Evolutionary conservation across 2,888 invertebrate species (phyloP).

Genomic region (Tupiocoris notatus): DNA sequence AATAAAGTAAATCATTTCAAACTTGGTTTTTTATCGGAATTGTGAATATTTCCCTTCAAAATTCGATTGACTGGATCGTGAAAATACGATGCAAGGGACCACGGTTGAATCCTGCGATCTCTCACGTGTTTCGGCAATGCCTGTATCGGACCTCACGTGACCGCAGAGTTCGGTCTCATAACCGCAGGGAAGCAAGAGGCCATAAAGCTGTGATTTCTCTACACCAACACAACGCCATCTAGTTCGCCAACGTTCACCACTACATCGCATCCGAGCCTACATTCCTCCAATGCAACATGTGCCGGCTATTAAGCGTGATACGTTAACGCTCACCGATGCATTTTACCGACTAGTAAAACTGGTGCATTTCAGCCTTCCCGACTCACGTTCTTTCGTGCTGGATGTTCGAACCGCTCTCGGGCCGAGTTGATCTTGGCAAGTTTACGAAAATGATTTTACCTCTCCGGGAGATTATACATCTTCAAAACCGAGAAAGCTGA

Average conservation of each 20-base stretch:
- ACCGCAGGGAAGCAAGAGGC: neutral
- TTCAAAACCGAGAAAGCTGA: too few species aligned
- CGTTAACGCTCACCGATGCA: constrained; percentile 13
- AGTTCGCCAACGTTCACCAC: too few species aligned
- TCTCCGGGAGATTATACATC: neutral
- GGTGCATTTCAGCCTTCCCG: constrained; percentile 2
- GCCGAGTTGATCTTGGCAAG: constrained; percentile 15
- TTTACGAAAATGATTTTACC: too few species aligned
- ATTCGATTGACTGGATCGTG: neutral
- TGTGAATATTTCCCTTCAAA: too few species aligned
- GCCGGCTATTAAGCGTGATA: constrained; percentile 14
- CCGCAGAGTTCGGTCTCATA: neutral
- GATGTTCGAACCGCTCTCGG: neutral
- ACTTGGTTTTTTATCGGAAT: too few species aligned
- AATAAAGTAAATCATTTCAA: too few species aligned
- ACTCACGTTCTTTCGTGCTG: neutral
- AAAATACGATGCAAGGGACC: neutral
- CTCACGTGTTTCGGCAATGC: neutral
- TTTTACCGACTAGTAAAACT: constrained; percentile 22
- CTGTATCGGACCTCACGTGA: neutral
- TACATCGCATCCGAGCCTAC: too few species aligned
- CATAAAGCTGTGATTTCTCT: neutral
- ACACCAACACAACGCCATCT: neutral
- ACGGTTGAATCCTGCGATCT: neutral
- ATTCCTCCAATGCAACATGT: constrained; percentile 9